Evolutionary conservation across 2,113 vertebrate genomes (phyloP), one percentile per base, ranked within the genome.

Genomic region (Oncorhynchus nerka): DNA sequence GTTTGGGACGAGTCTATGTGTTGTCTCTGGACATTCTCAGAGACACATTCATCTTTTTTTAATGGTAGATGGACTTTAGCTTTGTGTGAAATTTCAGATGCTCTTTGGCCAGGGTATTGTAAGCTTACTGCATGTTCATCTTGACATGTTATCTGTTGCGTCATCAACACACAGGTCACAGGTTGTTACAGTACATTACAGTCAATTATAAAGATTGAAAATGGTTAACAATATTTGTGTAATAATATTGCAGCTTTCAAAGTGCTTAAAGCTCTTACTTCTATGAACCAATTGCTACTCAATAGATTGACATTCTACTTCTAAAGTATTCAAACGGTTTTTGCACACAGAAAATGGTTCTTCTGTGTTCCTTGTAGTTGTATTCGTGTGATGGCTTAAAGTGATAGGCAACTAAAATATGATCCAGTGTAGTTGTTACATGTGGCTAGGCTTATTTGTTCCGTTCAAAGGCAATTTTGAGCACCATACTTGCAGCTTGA

Each of bases 31-130:
- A 89, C 74, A 82, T 81, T 86, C 81, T 81, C 66, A 30, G 76
- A 79, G 81, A 87, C 76, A 79, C 90, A 86, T 91, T 84, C 69
- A 90, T 92, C 90, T 90, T 88, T 75, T 92, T 93, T 82, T 9
- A 90, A 90, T 84, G 66, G 82, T 68, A 67, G 24, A 8, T 86
- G 45, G 30, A 75, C 82, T 72, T 62, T 61, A 77, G 76, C 74
- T 78, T 79, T 85, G 75, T 82, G 74, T 70, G 86, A 79, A 88
- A 88, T 85, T 89, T 89, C 91, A 92, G 90, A 93, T 92, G 87
- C 75, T 80, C 73, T 73, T 72, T 84, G 84, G 59, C 34, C 34
- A 65, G 39, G 62, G 68, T 78, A 83, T 66, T 76, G 76, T 81
- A 69, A 32, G 59, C 69, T 70, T 28, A 72, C 72, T 69, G 79